These are phyloP conservation scores for Thamnaconus septentrionalis DNA, from an alignment of 2,113 vertebrate species.

Conservation along the genomic window DNA sequence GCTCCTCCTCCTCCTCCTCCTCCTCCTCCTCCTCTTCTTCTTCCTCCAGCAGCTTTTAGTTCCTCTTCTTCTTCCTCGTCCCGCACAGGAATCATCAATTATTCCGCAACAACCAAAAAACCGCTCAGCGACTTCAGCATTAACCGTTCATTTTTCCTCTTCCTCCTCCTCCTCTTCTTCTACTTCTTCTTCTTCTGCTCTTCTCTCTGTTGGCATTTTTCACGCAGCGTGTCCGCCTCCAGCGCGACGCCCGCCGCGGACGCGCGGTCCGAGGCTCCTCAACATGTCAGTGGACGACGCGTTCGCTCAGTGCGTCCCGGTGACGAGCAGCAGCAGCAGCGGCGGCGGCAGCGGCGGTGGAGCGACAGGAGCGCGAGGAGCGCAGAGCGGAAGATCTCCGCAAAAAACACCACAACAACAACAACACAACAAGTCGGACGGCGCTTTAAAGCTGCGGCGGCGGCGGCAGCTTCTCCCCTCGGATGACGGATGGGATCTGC, in stretches of 20 bases:
- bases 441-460: constrained; percentile 60
- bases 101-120: constrained; percentile 78
- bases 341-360: neutral
- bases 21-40: constrained; percentile 9
- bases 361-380: neutral
- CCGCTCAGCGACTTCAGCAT: constrained; percentile 82
- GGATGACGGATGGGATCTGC: constrained; percentile 84
- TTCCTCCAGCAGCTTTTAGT: constrained; percentile 21
- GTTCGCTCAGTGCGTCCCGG: constrained; percentile 25
- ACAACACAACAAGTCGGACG: constrained; percentile 29
- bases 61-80: constrained; percentile 72
- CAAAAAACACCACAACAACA: no score
- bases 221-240: no score
- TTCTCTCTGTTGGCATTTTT: no score
- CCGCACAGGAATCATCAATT: constrained; percentile 91
- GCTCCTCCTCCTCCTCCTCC: constrained; percentile 18
- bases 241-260: no score
- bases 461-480: constrained; percentile 73
- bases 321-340: neutral
- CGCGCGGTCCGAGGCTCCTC: constrained; percentile 13
- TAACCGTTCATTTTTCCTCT: constrained; percentile 86
- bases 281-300: constrained; percentile 26
- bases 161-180: neutral
- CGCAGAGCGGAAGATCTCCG: no score
- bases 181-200: no score